Base-by-base conservation (phyloP, 2,797 vertebrate genomes). In the Phrynocephalus vlangalii region DNA sequence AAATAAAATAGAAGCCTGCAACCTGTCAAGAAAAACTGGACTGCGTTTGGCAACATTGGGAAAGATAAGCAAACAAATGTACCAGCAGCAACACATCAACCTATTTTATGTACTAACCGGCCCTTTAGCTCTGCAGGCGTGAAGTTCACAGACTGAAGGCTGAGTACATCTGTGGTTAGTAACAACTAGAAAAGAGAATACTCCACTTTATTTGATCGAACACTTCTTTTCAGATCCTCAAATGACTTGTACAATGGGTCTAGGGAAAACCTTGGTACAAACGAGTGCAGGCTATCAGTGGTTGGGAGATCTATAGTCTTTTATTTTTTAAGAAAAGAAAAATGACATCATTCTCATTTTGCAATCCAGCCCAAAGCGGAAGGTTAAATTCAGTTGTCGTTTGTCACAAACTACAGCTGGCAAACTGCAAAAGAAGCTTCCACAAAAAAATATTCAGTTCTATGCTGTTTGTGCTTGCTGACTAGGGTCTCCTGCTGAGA, bases 81-180 rank as follows among this genome's bases (percentile, higher is more conserved):
- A 63, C 18, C 60, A 63, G 3, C 68, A 73, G 48, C 73, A 20
- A 72, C 5, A 24, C 15, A 4, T 75, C 26, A 16, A 44, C 20
- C 44, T 44, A 26, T 73, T 30, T 38, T 9, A 66, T 6, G 20
- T 24, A 71, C 26, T 44, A 44, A 3, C 38, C 8, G 11, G 8
- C 18, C 38, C 48, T 26, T 52, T 52, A 30, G 16, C 20, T 15
- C n/a, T 70, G 67, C 48, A 71, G 76, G 63, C n/a, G 20, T 18
- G 30, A 79, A 68, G 63, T 85, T 48, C 20, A 38, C 7, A 68
- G 68, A 81, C 63, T n/a, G 82, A 67, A 87, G 38, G 44, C 26
- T 82, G 71, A 82, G 60, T 82, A 73, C 76, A 66, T 76, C 50
- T 87, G 56, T 76, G 71, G 79, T 82, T 68, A 82, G 56, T 38